Evolutionary conservation across 2,888 invertebrate genomes (phyloP).

Genomic region (Podabrus alpinus): DNA sequence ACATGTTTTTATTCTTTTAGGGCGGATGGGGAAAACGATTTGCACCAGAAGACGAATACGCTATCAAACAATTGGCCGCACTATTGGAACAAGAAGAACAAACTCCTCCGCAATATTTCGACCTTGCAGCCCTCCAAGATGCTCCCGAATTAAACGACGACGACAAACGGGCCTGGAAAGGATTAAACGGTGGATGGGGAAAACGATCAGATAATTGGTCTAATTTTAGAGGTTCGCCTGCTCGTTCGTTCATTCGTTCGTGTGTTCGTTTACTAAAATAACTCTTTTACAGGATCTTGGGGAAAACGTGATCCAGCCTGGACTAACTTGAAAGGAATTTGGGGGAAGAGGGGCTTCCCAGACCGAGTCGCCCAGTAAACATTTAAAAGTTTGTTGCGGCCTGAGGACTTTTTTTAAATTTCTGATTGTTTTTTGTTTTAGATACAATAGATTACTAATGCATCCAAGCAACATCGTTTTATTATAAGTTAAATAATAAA

Average conservation of each 20-base stretch:
- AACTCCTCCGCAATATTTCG: constrained; percentile 35
- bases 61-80: constrained; percentile 46
- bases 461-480: constrained; percentile 29
- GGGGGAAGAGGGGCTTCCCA: constrained; percentile 69
- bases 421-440: constrained; percentile 14
- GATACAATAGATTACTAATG: constrained; percentile 30
- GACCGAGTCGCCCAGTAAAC: constrained; percentile 40
- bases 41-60: constrained; percentile 46
- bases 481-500: constrained; percentile 36
- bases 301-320: constrained; percentile 79
- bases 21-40: constrained; percentile 56
- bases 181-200: constrained; percentile 74
- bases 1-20: constrained; percentile 35
- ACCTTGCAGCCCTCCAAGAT: constrained; percentile 39
- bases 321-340: constrained; percentile 79
- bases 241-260: neutral
- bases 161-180: constrained; percentile 71
- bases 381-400: constrained; percentile 32
- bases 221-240: constrained; percentile 59
- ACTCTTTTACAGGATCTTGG: constrained; percentile 64
- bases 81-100: constrained; percentile 42
- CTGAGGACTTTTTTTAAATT: neutral
- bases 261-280: neutral
- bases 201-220: constrained; percentile 68
- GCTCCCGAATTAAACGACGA: constrained; percentile 45